Conservation (phyloP, 2,888 invertebrate genomes). For the Drosophila nr. fundita region DNA sequence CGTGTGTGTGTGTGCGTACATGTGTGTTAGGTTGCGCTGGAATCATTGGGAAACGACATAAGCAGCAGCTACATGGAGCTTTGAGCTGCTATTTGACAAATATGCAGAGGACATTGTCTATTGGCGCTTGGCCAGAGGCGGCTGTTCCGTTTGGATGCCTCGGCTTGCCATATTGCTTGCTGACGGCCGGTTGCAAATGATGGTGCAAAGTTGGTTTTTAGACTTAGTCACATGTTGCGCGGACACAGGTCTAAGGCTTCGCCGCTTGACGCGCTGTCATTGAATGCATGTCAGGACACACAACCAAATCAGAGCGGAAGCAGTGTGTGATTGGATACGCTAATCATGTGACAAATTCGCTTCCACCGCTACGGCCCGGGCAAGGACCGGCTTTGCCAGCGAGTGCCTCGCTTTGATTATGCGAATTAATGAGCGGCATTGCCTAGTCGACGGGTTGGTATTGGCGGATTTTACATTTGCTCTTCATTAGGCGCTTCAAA, state of each 20-base stretch:
- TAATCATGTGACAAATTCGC: conserved; percentile 76
- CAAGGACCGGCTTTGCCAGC: conserved; percentile 15
- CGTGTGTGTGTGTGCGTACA: conserved; percentile 7
- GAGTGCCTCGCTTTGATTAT: conserved; percentile 65
- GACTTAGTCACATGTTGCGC: conserved; percentile 22
- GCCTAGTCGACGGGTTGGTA: conserved; percentile 18
- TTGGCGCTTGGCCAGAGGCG: conserved; percentile 61
- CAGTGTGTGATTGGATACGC: conserved; percentile 62
- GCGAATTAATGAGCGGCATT: conserved; percentile 71
- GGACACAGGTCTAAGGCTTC: conserved; percentile 23
- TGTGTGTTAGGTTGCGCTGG: not conserved
- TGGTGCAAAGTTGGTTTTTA: conserved; percentile 45
- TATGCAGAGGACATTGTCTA: conserved; percentile 76
- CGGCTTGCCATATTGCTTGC: conserved; percentile 47
- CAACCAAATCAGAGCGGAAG: conserved; percentile 17
- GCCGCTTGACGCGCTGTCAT: conserved; percentile 43
- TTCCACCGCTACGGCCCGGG: conserved; percentile 16
- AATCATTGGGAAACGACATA: conserved; percentile 3
- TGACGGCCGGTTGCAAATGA: conserved; percentile 53
- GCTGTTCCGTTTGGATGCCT: conserved; percentile 46
- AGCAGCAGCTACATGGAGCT: conserved; percentile 51
- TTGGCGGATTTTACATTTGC: conserved; percentile 58
- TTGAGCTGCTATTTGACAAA: conserved; percentile 63
- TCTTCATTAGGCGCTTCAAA: conserved; percentile 67
- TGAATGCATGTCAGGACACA: conserved; percentile 45